A percentile compares a stretch with the other conserved stretches of the same genome.
These are phyloP conservation scores for Caenorhabditis angaria DNA, from an alignment of 2,888 invertebrate genomes.

Conservation along the genomic window DNA sequence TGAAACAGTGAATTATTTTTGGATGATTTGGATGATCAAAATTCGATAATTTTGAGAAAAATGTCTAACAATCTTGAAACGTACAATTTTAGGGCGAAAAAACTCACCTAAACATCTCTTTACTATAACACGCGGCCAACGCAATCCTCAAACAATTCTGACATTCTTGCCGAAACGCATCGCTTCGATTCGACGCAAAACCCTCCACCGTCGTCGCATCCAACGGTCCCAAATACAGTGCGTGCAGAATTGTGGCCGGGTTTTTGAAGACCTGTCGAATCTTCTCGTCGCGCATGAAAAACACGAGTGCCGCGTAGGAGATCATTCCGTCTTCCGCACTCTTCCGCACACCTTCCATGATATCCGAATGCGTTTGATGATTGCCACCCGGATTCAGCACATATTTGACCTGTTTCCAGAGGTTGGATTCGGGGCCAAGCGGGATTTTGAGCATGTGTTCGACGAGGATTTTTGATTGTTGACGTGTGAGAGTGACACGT, in stretches of 20 bases:
- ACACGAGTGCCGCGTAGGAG: conserved; percentile 48
- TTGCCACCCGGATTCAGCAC: conserved; percentile 29
- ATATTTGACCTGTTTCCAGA: conserved; percentile 47
- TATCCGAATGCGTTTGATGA: no score
- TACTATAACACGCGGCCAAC: no score
- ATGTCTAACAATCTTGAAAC: no score
- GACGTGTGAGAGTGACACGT: conserved; percentile 11
- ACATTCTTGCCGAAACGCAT: conserved; percentile 48
- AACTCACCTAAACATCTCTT: no score
- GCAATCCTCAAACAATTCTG: no score
- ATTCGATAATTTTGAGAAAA: no score
- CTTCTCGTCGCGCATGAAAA: conserved; percentile 45
- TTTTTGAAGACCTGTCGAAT: conserved; percentile 24
- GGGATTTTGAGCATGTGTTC: background rate
- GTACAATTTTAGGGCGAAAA: no score
- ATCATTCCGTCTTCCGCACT: conserved; percentile 13
- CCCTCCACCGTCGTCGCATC: conserved; percentile 45
- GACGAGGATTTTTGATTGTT: conserved; percentile 7
- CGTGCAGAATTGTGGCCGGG: conserved; percentile 42
- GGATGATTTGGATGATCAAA: no score
- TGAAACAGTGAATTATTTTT: no score
- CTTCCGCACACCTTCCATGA: conserved; percentile 12
- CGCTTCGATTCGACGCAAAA: conserved; percentile 41
- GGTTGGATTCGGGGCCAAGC: conserved; percentile 12
- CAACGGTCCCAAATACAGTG: conserved; percentile 49